Evolutionary conservation across 1,140 invertebrate genomes (phyloP).

Genomic region (Cydia strobilella): DNA sequence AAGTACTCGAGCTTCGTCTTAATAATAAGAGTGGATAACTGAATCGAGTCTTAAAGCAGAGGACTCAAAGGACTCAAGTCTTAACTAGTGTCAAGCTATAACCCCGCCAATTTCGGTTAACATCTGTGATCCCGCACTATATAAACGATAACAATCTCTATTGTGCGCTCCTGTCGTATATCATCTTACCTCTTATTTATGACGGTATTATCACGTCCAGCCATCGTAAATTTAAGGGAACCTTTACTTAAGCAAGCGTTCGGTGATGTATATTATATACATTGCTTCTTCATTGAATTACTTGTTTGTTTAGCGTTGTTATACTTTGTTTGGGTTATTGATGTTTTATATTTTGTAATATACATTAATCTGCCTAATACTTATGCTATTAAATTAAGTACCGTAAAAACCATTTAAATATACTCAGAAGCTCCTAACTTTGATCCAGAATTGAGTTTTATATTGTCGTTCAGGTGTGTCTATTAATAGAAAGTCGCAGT

Average conservation of each 20-base stretch:
- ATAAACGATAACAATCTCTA: constrained; percentile 3
- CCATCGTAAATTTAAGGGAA: constrained; percentile 5
- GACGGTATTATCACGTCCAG: constrained; percentile 13
- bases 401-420: no score
- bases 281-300: constrained; percentile 3
- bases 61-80: no score
- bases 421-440: no score
- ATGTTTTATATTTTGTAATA: no score
- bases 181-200: constrained; percentile 19
- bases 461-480: no score
- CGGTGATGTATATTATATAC: neutral
- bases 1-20: no score
- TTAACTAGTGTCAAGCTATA: neutral
- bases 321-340: neutral
- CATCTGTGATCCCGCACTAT: constrained; percentile 20
- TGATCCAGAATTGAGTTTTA: no score
- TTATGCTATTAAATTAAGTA: no score
- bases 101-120: constrained; percentile 13
- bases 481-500: no score
- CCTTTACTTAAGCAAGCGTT: constrained; percentile 2
- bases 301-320: neutral
- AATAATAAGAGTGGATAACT: no score
- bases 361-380: no score
- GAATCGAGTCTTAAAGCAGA: no score
- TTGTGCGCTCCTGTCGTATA: constrained; percentile 6